A percentile compares a stretch with the other conserved stretches of the same genome.
Conservation (phyloP, 2,113 vertebrate genomes). For the Cromileptes altivelis region DNA sequence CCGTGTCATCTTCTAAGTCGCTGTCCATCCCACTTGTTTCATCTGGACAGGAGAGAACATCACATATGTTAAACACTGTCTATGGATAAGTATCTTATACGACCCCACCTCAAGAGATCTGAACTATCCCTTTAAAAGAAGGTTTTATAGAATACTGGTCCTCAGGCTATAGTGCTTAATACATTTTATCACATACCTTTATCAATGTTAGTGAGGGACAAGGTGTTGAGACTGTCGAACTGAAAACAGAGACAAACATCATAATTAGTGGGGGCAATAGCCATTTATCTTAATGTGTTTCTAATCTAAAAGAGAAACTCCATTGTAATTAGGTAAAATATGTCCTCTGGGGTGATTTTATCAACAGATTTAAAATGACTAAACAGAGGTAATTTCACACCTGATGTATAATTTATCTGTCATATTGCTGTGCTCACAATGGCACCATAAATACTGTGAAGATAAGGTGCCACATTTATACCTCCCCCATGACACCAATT, state of each 20-base stretch:
- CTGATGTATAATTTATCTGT: neutral
- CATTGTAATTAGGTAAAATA: neutral
- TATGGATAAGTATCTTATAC: no score
- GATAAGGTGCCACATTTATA: conserved; percentile 57
- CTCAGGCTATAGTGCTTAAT: neutral
- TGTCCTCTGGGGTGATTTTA: neutral
- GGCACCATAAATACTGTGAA: neutral
- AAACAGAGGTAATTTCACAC: neutral
- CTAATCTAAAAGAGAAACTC: neutral
- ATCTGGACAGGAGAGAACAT: conserved; percentile 64
- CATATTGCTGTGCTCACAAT: neutral
- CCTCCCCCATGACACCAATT: conserved; percentile 98
- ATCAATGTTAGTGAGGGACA: conserved; percentile 91
- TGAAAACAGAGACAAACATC: conserved; percentile 75
- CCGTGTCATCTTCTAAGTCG: conserved; percentile 84
- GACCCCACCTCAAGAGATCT: no score
- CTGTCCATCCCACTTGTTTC: conserved; percentile 87
- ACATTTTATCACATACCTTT: conserved; percentile 88
- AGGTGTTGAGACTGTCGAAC: conserved; percentile 92
- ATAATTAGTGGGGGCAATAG: neutral
- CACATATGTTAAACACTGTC: no score
- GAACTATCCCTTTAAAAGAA: no score
- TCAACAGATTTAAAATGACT: neutral
- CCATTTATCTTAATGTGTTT: neutral
- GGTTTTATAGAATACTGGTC: neutral